A percentile compares a stretch with the other conserved stretches of the same genome.
Conservation (phyloP, 2,888 invertebrate genomes). For the Zygogramma bicolorata region DNA sequence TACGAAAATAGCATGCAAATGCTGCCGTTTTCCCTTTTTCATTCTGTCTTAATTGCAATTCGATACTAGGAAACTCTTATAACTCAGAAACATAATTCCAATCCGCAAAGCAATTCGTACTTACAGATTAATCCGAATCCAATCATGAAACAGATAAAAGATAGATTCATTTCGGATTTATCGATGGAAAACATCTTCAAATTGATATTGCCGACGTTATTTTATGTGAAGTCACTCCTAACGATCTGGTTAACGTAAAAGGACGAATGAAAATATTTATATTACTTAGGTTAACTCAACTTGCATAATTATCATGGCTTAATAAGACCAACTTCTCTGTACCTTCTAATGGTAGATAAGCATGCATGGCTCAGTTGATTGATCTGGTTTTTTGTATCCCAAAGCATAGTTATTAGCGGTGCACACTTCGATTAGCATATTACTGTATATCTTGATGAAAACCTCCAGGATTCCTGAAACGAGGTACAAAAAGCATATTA, state of each 20-base stretch:
- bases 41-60: not conserved
- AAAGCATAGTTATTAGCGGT: slow-evolving; percentile 6
- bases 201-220: not conserved
- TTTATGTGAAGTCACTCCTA: not conserved
- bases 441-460: slow-evolving; percentile 17
- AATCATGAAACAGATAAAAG: not conserved
- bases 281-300: not conserved
- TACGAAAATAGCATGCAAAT: not conserved
- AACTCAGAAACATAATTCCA: not conserved
- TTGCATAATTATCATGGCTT: not conserved
- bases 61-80: not conserved
- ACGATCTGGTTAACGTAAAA: not conserved
- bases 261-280: slow-evolving; percentile 3
- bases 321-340: slow-evolving; percentile 1
- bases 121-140: not conserved
- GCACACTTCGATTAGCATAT: slow-evolving; percentile 11
- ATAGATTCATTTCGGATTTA: not conserved
- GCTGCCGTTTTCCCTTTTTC: not conserved
- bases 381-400: not conserved
- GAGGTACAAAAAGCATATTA: not conserved
- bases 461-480: not conserved
- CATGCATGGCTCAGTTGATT: not conserved
- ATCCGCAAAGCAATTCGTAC: too few relatives aligned
- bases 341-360: not conserved
- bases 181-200: not conserved